These are phyloP conservation scores for Pipistrellus nathusii DNA, from an alignment of 2,797 vertebrate genomes.

Conservation along the genomic window DNA sequence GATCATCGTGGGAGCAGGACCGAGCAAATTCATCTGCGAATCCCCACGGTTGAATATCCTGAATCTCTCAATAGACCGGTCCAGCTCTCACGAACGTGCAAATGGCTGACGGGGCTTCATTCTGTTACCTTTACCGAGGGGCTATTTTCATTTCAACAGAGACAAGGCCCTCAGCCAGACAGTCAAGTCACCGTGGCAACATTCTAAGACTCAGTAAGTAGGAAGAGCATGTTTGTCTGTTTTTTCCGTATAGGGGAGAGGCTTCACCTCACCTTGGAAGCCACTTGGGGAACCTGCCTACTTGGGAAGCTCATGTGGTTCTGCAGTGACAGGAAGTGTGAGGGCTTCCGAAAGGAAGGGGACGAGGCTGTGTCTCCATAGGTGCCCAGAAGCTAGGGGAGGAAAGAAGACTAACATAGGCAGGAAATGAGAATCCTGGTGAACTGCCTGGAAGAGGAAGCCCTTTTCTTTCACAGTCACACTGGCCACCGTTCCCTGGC, in stretches of 20 bases:
- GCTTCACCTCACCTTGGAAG: background rate
- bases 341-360: background rate
- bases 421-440: background rate
- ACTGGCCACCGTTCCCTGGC: background rate
- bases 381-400: background rate
- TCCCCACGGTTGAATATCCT: background rate
- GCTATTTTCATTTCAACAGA: background rate
- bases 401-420: background rate
- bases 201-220: background rate
- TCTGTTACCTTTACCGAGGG: background rate
- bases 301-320: background rate
- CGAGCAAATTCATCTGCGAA: background rate
- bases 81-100: background rate
- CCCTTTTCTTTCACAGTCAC: slow-evolving; percentile 1
- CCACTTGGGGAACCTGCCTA: background rate
- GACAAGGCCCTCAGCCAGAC: slow-evolving; percentile 3
- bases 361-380: background rate
- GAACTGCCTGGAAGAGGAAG: background rate
- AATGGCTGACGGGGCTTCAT: background rate
- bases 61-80: background rate
- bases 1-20: background rate
- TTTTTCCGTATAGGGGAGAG: background rate
- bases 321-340: background rate
- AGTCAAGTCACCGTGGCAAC: background rate
- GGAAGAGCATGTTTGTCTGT: background rate